Base-by-base conservation (phyloP, 2,888 invertebrate species). In the Microctonus brassicae region DNA sequence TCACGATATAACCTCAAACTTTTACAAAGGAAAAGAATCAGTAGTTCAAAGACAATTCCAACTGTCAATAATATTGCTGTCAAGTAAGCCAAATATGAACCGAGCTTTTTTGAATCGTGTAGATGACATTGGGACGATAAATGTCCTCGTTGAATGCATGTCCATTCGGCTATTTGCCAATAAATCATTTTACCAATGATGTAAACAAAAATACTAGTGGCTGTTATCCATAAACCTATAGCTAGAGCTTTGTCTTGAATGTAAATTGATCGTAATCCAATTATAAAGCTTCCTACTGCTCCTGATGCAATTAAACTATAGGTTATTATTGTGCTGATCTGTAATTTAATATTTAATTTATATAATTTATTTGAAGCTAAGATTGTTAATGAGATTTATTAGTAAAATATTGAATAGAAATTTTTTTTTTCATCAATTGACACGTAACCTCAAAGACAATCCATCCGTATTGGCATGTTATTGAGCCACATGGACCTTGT, bases 101-200 rank as follows among this genome's bases (percentile, higher is more conserved):
- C 90, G 73, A 90, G 88, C 5, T 83, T 82, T 0, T 85, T 85
- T 0, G 88, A 85, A 70, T 89, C 85, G n/a, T 90, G 87, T 4
- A 91, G 83, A 69, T 88, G 86, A 63, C 91, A 91, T 0, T 83
- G 81, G 0, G 81, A 79, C 34, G 82, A 83, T 66, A 88, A 83
- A 26, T 81, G 81, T 5, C 89, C 88, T 88, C 89, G 89, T 61
- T 89, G 88, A 47, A 87, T 84, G 70, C 91, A 91, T 1, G 89
- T 89, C 42, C 81, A 73, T 65, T 87, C 88, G 42, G 91, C 89
- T 20, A 93, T 88, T 7, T 87, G 81, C 62, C 91, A 90, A 79
- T 93, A 93, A 22, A 91, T 84, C 42, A 93, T 85, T 76, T 92
- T 92, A 0, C 91, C 91, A 0, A 92, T 92, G 2, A 93, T 82